Base-by-base conservation (phyloP, 2,113 vertebrate species). In the Platichthys flesus region DNA sequence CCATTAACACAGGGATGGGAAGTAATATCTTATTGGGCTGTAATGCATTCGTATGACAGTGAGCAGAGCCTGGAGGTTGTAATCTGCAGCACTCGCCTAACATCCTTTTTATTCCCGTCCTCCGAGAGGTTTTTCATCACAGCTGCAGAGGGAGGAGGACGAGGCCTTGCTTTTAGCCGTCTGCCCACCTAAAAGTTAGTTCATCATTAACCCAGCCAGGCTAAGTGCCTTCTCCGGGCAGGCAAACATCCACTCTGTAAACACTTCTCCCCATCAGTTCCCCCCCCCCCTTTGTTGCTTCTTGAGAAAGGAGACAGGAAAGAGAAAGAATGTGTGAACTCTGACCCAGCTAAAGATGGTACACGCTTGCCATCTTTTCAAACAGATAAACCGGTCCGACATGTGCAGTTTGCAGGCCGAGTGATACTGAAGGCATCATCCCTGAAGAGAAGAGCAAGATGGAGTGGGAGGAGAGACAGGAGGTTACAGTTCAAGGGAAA, bases 401-500 rank as follows among this genome's bases (percentile, higher is more conserved):
- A 66, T 47, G 56, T 57, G 40, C 51, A 14, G 59, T 66, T 64
- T 71, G 51, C 45, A n/a, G 47, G 21, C 59, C 7, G 31, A 37
- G 45, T 49, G 64, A 84, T 67, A 59, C 5, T 54, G 9, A 83
- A 82, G 79, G 75, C 70, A 77, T 78, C 87, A 57, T 81, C 71
- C 31, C 26, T 31, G 56, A n/a, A 9, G 62, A 52, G 31, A 18
- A 49, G 10, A 52, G 51, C 10, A 26, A 63, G 68, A 77, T 16
- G 54, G 28, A 73, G 75, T 67, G 56, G 83, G 86, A 84, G 88
- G 73, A 61, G 42, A 61, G 79, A 12, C 42, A 24, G 42, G 47
- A 76, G 89, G 86, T 85, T 72, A 89, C 59, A 76, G 88, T 84
- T 91, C 91, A 91, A 90, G 90, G 87, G 52, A 88, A 89, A 49